Base-by-base conservation (phyloP, 1,140 invertebrate genomes). In the Aphelinus atriplicis region DNA sequence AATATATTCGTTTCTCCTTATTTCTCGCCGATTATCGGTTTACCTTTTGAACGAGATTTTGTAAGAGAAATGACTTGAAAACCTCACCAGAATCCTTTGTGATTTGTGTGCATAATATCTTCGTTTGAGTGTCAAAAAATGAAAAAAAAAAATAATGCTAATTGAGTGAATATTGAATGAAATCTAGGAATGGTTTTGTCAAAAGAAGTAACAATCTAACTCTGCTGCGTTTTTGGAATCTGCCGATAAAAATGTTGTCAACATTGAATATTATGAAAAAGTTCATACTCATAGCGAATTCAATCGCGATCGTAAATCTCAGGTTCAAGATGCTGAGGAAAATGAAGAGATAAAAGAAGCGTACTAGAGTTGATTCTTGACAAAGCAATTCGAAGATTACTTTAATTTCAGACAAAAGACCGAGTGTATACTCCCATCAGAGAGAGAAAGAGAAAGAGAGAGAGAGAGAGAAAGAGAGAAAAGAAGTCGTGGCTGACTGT, bases 91-190 rank as follows among this genome's bases (percentile, higher is more conserved):
- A 60, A n/a, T 69, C 60, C 56, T 77, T 73, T 77, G 65, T 73
- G 65, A 77, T 73, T 73, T 77, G 75, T 77, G 75, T 77, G 70
- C 70, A 69, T 73, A 72, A 77, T 71, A 76, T 64, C 58, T 64
- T 73, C 63, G 55, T 65, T 68, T 77, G 75, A 63, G 63, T 72
- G 58, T 72, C 50, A 57, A 76, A 70, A 65, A 58, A 63, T 62
- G 48, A 60, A 46, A 57, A 66, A 71, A 71, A 64, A 62, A 70
- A 62, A 61, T 66, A 71, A 76, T 67, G 61, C 67, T 75, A 75
- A 57, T 58, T 26, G 58, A 51, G 63, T 47, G 10, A 56, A 64
- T 71, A 65, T 55, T 50, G 56, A 69, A 42, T 55, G n/a, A 56
- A 76, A 76, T 72, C 69, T 76, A 76, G 64, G 69, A 72, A 76